A percentile compares a stretch with the other conserved stretches of the same genome.
Evolutionary conservation across 2,797 vertebrate species (phyloP).

Genomic region (Pygocentrus nattereri): DNA sequence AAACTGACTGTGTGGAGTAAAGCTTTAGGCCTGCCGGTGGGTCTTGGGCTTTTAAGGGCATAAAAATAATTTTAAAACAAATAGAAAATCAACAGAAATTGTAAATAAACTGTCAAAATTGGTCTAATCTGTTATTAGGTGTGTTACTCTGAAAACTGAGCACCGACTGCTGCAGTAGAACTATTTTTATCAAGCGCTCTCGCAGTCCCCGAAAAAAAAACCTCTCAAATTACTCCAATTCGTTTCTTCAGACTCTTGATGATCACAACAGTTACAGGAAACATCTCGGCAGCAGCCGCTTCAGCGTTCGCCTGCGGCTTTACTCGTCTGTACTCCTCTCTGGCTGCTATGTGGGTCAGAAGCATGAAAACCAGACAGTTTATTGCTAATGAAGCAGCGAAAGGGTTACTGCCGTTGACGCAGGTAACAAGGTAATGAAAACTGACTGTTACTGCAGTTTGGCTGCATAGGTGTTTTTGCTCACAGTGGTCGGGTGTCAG

Average conservation of each 20-base stretch:
- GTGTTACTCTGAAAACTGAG: neutral
- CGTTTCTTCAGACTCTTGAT: neutral
- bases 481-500: conserved; percentile 35
- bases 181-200: neutral
- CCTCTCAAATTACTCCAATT: no score
- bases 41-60: no score
- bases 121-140: neutral
- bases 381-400: neutral
- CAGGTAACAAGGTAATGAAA: neutral
- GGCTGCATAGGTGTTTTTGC: neutral
- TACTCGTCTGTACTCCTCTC: neutral
- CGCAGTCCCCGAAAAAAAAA: neutral
- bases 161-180: neutral
- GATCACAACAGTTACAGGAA: conserved; percentile 1
- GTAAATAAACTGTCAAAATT: no score
- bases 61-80: no score
- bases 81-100: no score
- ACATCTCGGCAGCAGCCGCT: neutral
- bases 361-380: neutral
- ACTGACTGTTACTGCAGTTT: neutral
- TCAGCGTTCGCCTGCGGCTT: neutral
- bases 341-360: neutral
- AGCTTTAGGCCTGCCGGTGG: no score
- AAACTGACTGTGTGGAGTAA: no score
- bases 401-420: conserved; percentile 7